Evolutionary conservation across 2,797 vertebrate species (phyloP), one percentile per base, ranked within the genome.

Genomic region (Podargus strigoides): DNA sequence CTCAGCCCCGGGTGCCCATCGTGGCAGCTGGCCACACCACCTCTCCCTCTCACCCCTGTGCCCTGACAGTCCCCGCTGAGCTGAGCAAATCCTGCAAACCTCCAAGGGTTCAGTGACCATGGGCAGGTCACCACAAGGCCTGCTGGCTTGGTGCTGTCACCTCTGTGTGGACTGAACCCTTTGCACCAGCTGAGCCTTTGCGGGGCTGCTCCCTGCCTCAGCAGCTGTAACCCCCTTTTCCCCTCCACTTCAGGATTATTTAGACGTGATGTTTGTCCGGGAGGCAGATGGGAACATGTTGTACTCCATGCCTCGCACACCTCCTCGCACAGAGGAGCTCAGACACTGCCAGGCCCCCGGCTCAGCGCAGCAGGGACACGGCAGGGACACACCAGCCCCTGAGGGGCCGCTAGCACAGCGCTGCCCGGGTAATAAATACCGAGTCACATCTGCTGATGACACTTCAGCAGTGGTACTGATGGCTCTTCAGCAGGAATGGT

Each of bases 1-100:
- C 42, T n/a, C 26, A 34, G 28, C 6, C 41, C 30, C 2, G 2
- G 6, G 6, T 42, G 7, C 46, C 64, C 2, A 0, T 80, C 30
- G 39, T 34, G 39, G 14, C n/a, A 49, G 26, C 50, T 22, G 66
- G 10, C n/a, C 9, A 10, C 73, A 46, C 20, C 0, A 0, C 50
- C 49, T n/a, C 67, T 68, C 30, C 30, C 14, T 16, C 20, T 82
- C 7, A 1, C 3, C 16, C 14, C 36, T 28, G 20, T 42, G 22
- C 36, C 21, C 19, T 22, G 8, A 12, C 5, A n/a, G 52, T 41
- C 18, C 49, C 0, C 3, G 53, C 49, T 67, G 62, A 77, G 50
- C 44, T 50, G 36, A 68, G 62, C 26, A 52, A 41, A 70, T 52
- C 32, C 82, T 60, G 17, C 32, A 64, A 9, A 39, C 11, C 12